phyloP scores from a whole-genome alignment of 2,797 vertebrate species.

The Rhinoraja longicauda region DNA sequence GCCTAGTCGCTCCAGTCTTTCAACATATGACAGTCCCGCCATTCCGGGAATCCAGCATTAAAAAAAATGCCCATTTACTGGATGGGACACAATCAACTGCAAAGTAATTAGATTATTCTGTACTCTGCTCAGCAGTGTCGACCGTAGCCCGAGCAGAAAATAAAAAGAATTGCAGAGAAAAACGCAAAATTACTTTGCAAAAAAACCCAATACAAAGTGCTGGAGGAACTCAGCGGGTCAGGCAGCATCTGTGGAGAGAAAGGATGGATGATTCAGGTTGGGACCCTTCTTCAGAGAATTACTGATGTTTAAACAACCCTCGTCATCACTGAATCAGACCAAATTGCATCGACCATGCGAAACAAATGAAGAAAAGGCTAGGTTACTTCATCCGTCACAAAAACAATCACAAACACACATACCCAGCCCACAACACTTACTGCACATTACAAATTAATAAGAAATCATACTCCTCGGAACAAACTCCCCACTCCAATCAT shows the following conservation, averaged over 20 bases:
- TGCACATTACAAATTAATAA: neutral
- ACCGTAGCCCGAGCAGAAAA: neutral
- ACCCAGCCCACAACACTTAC: neutral
- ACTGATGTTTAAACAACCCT: neutral
- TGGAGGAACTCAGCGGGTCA: too few relatives aligned
- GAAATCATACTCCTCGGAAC: neutral
- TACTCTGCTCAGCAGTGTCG: neutral
- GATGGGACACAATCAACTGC: neutral
- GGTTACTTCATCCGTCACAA: neutral
- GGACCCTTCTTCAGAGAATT: too few relatives aligned
- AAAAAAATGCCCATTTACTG: too few relatives aligned
- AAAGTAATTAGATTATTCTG: neutral
- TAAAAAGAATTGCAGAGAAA: neutral
- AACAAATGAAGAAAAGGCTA: neutral
- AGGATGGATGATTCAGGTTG: too few relatives aligned
- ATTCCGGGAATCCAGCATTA: too few relatives aligned
- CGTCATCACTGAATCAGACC: neutral
- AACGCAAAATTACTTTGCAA: neutral
- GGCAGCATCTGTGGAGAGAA: too few relatives aligned
- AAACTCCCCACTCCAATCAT: neutral
- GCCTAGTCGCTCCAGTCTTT: too few relatives aligned
- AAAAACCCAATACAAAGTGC: too few relatives aligned
- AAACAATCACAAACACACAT: neutral
- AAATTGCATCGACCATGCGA: neutral
- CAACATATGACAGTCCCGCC: too few relatives aligned